These are phyloP conservation scores for Pteruthius melanotis DNA, from an alignment of 2,113 vertebrate genomes.

Conservation along the genomic window DNA sequence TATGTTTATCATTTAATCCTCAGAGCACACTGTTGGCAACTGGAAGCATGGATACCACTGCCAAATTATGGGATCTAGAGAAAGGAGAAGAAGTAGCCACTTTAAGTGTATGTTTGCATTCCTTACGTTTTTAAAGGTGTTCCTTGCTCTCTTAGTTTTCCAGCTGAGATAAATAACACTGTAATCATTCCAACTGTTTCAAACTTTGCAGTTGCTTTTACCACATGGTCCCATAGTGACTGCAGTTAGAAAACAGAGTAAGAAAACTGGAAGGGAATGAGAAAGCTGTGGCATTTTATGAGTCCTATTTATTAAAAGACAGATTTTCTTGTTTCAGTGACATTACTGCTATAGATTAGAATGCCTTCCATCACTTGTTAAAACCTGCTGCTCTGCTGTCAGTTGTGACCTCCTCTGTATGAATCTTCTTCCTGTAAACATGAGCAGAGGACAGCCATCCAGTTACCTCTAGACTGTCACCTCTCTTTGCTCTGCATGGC, in stretches of 20 bases:
- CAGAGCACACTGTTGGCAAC: slow-evolving; percentile 93
- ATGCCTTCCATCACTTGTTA: background rate
- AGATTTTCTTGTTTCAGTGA: background rate
- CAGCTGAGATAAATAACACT: background rate
- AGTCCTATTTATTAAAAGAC: background rate
- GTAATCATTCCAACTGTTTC: background rate
- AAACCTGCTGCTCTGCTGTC: background rate
- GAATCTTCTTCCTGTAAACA: background rate
- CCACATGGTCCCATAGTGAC: background rate
- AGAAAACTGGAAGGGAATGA: background rate
- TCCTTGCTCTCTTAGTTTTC: background rate
- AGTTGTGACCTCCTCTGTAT: background rate
- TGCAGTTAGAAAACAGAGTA: background rate
- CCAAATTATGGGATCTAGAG: slow-evolving; percentile 88
- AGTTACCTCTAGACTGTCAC: background rate
- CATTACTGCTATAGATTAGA: background rate
- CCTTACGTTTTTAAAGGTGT: background rate
- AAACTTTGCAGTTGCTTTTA: background rate
- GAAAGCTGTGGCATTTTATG: background rate
- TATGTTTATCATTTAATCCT: slow-evolving; percentile 92
- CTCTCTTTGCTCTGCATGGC: background rate
- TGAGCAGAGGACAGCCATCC: background rate
- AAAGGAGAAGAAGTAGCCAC: slow-evolving; percentile 85
- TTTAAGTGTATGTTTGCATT: slow-evolving; percentile 72
- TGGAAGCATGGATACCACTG: slow-evolving; percentile 90